Conservation (phyloP, 2,888 invertebrate species). For the Phaonia tiefii region DNA sequence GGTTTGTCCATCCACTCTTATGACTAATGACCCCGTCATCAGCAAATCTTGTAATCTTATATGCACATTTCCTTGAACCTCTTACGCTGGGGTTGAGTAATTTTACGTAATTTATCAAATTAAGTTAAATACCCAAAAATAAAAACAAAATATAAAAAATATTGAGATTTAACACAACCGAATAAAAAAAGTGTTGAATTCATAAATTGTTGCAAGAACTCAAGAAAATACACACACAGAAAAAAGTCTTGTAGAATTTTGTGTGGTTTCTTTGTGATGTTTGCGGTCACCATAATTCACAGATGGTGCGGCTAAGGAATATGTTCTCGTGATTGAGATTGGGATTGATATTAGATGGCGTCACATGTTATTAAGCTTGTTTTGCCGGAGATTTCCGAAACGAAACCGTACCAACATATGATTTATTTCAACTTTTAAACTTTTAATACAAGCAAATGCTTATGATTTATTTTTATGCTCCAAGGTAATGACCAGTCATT, state of each 20-base stretch:
- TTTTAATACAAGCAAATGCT: slow-evolving; percentile 19
- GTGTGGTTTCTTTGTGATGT: neutral
- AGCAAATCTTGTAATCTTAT: slow-evolving; percentile 26
- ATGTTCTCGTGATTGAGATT: too few species aligned
- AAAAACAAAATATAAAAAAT: slow-evolving; percentile 25
- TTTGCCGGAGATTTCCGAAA: slow-evolving; percentile 2
- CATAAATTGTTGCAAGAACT: slow-evolving; percentile 15
- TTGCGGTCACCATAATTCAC: neutral
- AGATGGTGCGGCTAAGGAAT: neutral
- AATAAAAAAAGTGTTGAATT: slow-evolving; percentile 28
- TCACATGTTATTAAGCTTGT: slow-evolving; percentile 35
- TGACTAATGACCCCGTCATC: slow-evolving; percentile 3
- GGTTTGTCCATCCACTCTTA: slow-evolving; percentile 17
- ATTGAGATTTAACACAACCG: neutral
- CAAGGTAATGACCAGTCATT: slow-evolving; percentile 18
- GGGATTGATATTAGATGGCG: slow-evolving; percentile 36
- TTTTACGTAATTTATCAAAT: slow-evolving; percentile 55
- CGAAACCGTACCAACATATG: neutral
- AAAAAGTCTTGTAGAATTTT: too few species aligned
- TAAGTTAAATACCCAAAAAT: slow-evolving; percentile 29
- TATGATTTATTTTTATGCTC: slow-evolving; percentile 45
- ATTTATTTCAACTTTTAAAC: slow-evolving; percentile 32
- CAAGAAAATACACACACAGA: neutral
- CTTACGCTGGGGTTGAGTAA: neutral
- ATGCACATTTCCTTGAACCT: slow-evolving; percentile 46